These are phyloP conservation scores for Drymodes brunneopygia DNA, from an alignment of 2,113 vertebrate genomes.

Conservation along the genomic window DNA sequence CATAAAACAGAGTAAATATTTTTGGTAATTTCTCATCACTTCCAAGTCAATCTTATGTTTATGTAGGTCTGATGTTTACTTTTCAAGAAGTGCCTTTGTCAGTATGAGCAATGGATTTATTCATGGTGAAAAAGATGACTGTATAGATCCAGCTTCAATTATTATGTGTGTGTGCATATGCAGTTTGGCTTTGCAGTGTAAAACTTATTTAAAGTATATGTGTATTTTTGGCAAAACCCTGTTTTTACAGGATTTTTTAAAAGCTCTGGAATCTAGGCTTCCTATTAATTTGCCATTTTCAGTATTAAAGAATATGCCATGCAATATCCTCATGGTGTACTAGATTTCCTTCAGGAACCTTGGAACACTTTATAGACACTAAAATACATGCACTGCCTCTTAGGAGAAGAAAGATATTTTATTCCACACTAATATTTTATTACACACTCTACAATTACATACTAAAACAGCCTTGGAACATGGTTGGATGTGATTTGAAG, in stretches of 20 bases:
- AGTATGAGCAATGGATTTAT: background rate
- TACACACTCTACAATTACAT: background rate
- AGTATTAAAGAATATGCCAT: background rate
- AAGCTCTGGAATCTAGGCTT: background rate
- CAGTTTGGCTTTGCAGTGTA: background rate
- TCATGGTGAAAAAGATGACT: background rate
- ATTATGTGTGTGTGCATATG: background rate
- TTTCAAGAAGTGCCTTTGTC: background rate
- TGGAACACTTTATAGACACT: background rate
- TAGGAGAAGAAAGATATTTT: background rate
- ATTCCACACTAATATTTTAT: background rate
- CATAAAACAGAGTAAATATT: background rate
- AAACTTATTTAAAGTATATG: background rate
- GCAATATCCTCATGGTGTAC: background rate
- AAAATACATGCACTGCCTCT: background rate
- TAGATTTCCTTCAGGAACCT: background rate
- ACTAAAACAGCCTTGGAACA: background rate
- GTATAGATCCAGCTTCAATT: background rate
- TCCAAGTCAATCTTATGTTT: background rate
- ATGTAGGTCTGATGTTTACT: background rate
- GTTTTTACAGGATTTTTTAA: background rate
- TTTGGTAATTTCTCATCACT: background rate
- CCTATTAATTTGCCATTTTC: background rate
- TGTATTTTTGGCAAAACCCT: background rate
- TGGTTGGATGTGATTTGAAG: background rate